Evolutionary conservation across 2,888 invertebrate genomes (phyloP), one percentile per base, ranked within the genome.

Genomic region (Tribolium freemani): DNA sequence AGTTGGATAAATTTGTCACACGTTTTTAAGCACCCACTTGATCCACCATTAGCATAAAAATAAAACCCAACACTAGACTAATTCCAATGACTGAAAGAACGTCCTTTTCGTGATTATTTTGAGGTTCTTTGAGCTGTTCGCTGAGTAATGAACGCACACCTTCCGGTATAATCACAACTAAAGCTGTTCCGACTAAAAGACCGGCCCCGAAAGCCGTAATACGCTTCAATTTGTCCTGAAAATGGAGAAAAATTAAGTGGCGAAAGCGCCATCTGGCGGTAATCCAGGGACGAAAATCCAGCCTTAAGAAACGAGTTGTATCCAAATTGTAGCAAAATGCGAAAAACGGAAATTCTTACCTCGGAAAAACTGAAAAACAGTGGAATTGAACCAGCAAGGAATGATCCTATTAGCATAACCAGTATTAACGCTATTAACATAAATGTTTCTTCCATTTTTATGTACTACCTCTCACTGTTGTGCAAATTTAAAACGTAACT

Each of bases 91-190:
- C 90, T 2, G 93, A 90, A 84, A 96, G 93, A 31, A 93, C 88
- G 83, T 94, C 93, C 69, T 83, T 82, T n/a, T 78, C 76, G 38
- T 87, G 85, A 16, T 4, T 2, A 9, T 72, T 50, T 16, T 56
- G 45, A 2, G 51, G 56, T 10, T 45, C 56, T 10, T 71, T 48
- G 0, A 68, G 54, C 31, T 72, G 76, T 64, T 83, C 85, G 76
- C 81, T 81, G 74, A 83, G 89, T 58, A 96, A 84, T 0, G 96
- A 92, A 71, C 97, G 90, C n/a, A 99, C 95, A 4, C 99, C 99
- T 88, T 99, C 99, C 0, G 99, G 99, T 79, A 99, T 98, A 67
- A 99, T 99, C 0, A 99, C 99, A 3, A 97, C 95, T 31, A 99
- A 87, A 0, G 99, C 98, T 26, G 99, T 99, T 1, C 99, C 99